A percentile compares a stretch with the other conserved stretches of the same genome.
These are phyloP conservation scores for Heteropelma amictum DNA, from an alignment of 2,888 invertebrate species.

Conservation along the genomic window DNA sequence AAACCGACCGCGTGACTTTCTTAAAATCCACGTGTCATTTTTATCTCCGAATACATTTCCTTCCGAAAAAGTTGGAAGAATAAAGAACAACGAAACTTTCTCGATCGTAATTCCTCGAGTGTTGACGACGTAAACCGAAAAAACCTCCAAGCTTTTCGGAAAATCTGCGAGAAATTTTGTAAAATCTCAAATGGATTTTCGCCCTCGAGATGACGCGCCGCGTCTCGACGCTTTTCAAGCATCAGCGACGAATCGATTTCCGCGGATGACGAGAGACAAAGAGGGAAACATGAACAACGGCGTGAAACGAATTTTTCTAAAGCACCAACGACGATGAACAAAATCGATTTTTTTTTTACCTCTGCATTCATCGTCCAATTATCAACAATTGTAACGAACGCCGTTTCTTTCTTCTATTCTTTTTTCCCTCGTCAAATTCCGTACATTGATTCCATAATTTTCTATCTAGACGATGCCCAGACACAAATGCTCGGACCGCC, in stretches of 20 bases:
- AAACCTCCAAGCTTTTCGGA: not conserved
- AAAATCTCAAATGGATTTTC: not conserved
- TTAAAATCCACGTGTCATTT: too few species aligned
- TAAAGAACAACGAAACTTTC: too few species aligned
- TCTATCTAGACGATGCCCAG: not conserved
- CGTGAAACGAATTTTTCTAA: slow-evolving; percentile 38
- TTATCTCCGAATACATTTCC: too few species aligned
- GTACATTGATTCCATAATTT: not conserved
- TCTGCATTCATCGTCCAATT: slow-evolving; percentile 19
- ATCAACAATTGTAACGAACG: too few species aligned
- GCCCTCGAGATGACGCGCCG: not conserved
- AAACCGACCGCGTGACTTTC: too few species aligned
- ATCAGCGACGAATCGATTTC: not conserved
- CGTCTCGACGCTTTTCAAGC: not conserved
- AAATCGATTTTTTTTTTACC: slow-evolving; percentile 23
- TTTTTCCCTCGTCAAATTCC: not conserved
- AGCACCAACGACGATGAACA: slow-evolving; percentile 45
- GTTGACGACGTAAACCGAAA: too few species aligned
- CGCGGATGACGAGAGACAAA: not conserved
- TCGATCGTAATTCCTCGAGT: too few species aligned
- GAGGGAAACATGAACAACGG: not conserved
- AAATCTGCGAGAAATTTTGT: not conserved
- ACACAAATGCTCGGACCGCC: slow-evolving; percentile 18
- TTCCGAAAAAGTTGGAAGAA: too few species aligned
- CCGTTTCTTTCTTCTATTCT: too few species aligned